These are phyloP conservation scores for Ophraella communa DNA, from an alignment of 2,888 invertebrate genomes.

Conservation along the genomic window DNA sequence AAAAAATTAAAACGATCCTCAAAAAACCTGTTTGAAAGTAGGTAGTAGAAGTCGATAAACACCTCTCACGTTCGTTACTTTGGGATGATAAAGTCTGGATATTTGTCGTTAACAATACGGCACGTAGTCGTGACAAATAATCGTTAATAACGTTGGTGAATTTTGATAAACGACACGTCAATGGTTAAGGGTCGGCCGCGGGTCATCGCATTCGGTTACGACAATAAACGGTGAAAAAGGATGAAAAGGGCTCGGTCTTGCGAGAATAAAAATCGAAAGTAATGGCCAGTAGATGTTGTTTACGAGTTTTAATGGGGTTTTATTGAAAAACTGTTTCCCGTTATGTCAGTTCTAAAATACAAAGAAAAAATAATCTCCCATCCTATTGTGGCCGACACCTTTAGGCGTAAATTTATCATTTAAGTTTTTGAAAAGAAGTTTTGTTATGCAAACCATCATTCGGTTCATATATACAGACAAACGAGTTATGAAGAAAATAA, in stretches of 20 bases:
- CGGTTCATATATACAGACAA: no score
- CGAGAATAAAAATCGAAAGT: background rate
- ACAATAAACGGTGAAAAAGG: background rate
- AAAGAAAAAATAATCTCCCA: background rate
- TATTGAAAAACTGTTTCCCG: background rate
- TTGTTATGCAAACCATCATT: no score
- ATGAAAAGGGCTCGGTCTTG: slow-evolving; percentile 1
- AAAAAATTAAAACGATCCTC: no score
- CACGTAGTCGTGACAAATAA: slow-evolving; percentile 13
- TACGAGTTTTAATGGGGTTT: background rate
- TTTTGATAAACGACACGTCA: slow-evolving; percentile 14
- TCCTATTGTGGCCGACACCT: background rate
- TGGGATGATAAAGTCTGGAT: background rate
- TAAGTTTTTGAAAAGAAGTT: no score
- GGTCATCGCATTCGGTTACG: slow-evolving; percentile 1
- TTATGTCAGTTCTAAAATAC: background rate
- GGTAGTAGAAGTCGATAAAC: no score
- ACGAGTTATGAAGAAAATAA: no score
- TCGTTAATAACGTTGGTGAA: slow-evolving; percentile 7
- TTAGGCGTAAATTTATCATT: background rate
- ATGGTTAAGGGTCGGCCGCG: background rate
- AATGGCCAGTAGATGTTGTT: background rate
- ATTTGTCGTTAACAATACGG: background rate
- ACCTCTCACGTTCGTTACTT: background rate
- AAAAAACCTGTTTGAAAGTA: no score